phyloP scores from a whole-genome alignment of 1,140 invertebrate genomes.

The Bombus sylvicola region DNA sequence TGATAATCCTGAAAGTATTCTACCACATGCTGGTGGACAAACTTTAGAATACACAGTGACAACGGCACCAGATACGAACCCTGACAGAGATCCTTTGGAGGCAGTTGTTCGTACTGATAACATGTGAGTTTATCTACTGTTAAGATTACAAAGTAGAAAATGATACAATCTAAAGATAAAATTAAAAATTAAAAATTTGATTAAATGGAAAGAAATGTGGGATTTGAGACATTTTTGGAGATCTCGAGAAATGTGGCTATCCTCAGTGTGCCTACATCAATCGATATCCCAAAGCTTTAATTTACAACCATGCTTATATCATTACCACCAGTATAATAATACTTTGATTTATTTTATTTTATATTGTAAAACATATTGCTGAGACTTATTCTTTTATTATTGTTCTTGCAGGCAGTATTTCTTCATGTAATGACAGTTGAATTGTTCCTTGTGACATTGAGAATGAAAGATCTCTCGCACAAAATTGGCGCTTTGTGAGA shows the following conservation, averaged over 20 bases:
- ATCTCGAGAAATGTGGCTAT: too few species aligned
- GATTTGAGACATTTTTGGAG: too few species aligned
- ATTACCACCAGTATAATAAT: too few species aligned
- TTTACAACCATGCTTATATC: too few species aligned
- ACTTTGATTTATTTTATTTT: too few species aligned
- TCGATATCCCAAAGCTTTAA: too few species aligned
- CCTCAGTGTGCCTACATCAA: too few species aligned
- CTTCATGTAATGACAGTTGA: conserved; percentile 69
- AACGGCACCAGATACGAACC: conserved; percentile 24
- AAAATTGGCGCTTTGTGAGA: not conserved
- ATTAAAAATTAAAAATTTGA: too few species aligned
- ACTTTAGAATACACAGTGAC: conserved; percentile 74
- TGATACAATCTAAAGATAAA: not conserved
- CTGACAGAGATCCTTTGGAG: conserved; percentile 78
- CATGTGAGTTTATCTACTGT: conserved; percentile 67
- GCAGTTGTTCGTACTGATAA: conserved; percentile 76
- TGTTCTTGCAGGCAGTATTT: conserved; percentile 74
- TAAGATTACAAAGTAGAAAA: not conserved
- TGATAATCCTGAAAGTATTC: conserved; percentile 78
- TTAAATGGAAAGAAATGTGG: too few species aligned
- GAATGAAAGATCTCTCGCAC: conserved; percentile 13
- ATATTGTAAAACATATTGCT: too few species aligned
- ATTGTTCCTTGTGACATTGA: not conserved
- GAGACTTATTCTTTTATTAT: not conserved
- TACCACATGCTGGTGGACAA: conserved; percentile 77